A percentile compares a stretch with the other conserved stretches of the same genome.
Conservation (phyloP, 2,888 invertebrate genomes). For the Ommatoiulus sabulosus region DNA sequence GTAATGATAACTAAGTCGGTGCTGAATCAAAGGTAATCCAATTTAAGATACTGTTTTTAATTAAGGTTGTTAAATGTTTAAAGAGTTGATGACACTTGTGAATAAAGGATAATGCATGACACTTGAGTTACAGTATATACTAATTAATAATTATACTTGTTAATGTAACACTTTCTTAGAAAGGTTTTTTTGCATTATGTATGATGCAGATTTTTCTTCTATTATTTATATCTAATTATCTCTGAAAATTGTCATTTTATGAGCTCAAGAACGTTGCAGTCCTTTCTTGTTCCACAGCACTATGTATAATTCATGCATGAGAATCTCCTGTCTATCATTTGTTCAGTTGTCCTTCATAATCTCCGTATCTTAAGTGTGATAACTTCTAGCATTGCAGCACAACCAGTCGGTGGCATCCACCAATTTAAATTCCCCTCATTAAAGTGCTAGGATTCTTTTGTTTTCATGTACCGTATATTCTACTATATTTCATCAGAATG, state of each 20-base stretch:
- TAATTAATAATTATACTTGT: slow-evolving; percentile 30
- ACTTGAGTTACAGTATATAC: not conserved
- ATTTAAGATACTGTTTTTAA: not conserved
- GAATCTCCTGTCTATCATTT: slow-evolving; percentile 6
- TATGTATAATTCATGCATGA: not conserved
- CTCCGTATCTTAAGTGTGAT: not conserved
- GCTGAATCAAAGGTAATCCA: slow-evolving; percentile 18
- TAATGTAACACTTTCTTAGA: not conserved
- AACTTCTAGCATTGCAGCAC: not conserved
- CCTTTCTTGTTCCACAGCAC: not conserved
- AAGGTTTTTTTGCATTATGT: slow-evolving; percentile 3
- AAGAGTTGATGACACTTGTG: slow-evolving; percentile 52
- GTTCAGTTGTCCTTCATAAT: not conserved
- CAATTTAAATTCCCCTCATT: no score
- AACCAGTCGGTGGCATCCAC: no score
- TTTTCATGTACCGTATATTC: no score
- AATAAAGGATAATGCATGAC: slow-evolving; percentile 49
- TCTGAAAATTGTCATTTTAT: not conserved
- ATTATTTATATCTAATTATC: not conserved
- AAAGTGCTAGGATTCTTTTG: no score
- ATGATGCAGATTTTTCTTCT: not conserved
- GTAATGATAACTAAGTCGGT: not conserved
- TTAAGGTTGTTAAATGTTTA: slow-evolving; percentile 1
- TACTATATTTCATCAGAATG: no score
- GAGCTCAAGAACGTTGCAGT: not conserved